Percentiles rank a stretch among this genome's conserved stretches.
Evolutionary conservation across 2,113 vertebrate genomes (phyloP).

Genomic region (Neofelis nebulosa): DNA sequence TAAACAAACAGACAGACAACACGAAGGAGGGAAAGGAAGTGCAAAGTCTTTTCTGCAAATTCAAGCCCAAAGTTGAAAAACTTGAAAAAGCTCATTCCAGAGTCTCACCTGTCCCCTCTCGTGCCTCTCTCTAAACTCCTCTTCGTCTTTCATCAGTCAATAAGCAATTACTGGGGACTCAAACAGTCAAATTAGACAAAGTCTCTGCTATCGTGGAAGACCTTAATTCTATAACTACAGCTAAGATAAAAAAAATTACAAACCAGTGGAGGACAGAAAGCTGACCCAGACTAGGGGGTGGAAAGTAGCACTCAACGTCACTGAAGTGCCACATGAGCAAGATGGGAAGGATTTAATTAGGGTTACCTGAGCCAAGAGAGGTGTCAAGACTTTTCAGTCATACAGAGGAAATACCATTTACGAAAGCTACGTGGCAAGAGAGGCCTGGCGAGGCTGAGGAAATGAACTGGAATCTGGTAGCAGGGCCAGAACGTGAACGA

Average conservation of each 20-base stretch:
- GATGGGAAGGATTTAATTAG: background rate
- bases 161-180: background rate
- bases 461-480: background rate
- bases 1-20: background rate
- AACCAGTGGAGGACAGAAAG: conserved; percentile 11
- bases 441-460: background rate
- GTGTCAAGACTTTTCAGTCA: background rate
- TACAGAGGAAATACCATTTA: background rate
- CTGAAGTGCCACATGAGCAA: background rate
- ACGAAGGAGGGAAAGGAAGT: background rate
- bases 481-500: background rate
- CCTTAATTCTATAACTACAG: background rate
- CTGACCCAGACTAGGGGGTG: background rate
- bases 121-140: background rate
- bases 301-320: background rate
- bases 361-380: background rate
- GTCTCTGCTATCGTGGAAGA: background rate
- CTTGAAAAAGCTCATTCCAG: conserved; percentile 21
- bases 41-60: conserved; percentile 17
- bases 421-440: background rate
- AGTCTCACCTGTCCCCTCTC: background rate
- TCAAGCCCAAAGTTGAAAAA: background rate
- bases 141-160: background rate
- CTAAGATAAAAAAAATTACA: background rate
- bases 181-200: background rate